Base-by-base conservation (phyloP, 1,140 invertebrate genomes). In the Aphelenchoides avenae region DNA sequence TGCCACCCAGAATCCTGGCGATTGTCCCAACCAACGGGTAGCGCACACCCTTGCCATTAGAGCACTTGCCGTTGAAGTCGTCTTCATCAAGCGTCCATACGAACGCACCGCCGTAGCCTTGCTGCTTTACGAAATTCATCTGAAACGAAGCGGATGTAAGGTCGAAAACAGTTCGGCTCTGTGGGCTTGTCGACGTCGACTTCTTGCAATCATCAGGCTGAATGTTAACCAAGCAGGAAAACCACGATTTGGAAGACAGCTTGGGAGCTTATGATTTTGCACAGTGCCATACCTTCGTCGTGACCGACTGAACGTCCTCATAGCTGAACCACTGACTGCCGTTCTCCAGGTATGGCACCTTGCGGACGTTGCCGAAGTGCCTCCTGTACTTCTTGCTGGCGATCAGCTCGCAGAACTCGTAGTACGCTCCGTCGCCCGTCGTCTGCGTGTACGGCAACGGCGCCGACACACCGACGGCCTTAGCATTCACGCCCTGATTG, bases 51-150 rank as follows among this genome's bases (percentile, higher is more conserved):
- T 60, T 15, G 27, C 39, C 48, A 6, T 63, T 51, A 24, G 75
- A 71, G 24, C 68, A 75, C 9, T 83, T 85, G 1, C 89, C 89
- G 57, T 85, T 87, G 76, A 93, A 93, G 76, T 94, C 91, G 60
- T 94, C 92, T 87, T 95, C 91, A 69, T 95, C 91, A 0, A 95
- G 82, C 0, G 89, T 91, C 92, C 91, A 96, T 0, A 91, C 87
- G 89, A 95, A 94, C 22, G 90, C 90, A 5, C 93, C 93, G 24
- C 86, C 91, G 70, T 87, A 92, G 13, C 86, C 86, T 48, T 87
- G 87, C 37, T 87, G 84, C 69, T 91, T 91, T 30, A 95, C 82
- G 89, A 89, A 97, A 42, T 86, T 85, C 82, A 89, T 89, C 89
- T 95, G 66, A n/a, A n/a, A n/a, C n/a, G n/a, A n/a, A n/a, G n/a